These are phyloP conservation scores for Daphoenositta chrysoptera DNA, from an alignment of 2,113 vertebrate species.

Conservation along the genomic window DNA sequence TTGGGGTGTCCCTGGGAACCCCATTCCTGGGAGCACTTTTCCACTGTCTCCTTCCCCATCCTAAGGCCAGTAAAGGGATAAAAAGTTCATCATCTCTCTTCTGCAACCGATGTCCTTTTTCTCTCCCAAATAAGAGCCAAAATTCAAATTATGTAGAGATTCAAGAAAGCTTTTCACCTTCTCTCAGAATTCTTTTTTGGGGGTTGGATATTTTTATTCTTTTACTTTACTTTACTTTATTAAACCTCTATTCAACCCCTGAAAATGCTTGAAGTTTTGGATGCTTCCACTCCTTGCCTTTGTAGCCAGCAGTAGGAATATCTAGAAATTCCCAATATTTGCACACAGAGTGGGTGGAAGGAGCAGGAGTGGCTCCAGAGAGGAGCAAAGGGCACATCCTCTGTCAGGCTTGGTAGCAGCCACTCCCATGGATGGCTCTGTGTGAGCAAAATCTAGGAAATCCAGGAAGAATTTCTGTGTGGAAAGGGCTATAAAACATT, in stretches of 20 bases:
- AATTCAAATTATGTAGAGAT: background rate
- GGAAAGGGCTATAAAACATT: background rate
- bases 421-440: background rate
- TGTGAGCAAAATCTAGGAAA: background rate
- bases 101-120: background rate
- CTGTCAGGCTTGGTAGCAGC: background rate
- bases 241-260: background rate
- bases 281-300: background rate
- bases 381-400: too few species aligned
- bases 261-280: background rate
- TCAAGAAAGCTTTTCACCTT: background rate
- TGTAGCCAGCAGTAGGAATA: background rate
- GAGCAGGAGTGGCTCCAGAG: background rate
- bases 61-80: background rate
- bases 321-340: background rate
- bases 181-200: background rate
- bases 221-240: too few species aligned
- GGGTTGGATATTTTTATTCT: background rate
- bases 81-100: background rate
- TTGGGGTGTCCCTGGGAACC: background rate
- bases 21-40: background rate
- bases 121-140: background rate
- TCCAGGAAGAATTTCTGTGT: fast-evolving
- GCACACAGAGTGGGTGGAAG: fast-evolving
- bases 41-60: background rate